Evolutionary conservation across 30 jellyfish, hydroid and myxozoan species (phyloP).

Genomic region (Catostylus mosaicus): DNA sequence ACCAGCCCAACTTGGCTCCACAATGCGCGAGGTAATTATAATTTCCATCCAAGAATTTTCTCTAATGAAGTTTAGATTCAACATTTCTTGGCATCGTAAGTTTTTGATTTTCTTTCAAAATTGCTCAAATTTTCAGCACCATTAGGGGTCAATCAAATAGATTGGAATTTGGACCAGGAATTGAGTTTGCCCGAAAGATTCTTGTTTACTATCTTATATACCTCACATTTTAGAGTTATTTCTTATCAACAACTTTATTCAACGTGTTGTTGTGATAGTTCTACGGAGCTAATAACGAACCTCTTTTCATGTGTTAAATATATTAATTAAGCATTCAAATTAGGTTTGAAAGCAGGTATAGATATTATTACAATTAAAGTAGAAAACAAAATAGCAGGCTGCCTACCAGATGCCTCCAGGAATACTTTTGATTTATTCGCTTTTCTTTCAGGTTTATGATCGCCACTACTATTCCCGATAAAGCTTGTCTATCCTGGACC

Average conservation of each 20-base stretch:
- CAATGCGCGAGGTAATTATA: constrained; percentile 82
- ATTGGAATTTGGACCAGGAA: neutral
- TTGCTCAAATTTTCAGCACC: neutral
- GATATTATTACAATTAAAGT: neutral
- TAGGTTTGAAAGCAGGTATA: neutral
- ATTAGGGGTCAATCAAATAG: no score
- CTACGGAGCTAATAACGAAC: neutral
- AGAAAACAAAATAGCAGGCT: neutral
- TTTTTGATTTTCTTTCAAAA: neutral
- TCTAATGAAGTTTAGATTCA: neutral
- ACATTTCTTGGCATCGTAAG: neutral
- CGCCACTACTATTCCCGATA: constrained; percentile 40
- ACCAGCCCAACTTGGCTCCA: constrained; percentile 93
- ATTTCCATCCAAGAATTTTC: neutral
- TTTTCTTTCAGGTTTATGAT: constrained; percentile 32
- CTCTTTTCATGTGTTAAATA: neutral
- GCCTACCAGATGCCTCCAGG: no score
- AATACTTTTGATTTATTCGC: neutral
- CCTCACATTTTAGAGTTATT: no score
- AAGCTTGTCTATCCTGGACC: neutral
- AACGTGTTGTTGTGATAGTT: neutral
- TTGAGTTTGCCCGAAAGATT: neutral
- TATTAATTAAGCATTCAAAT: no score
- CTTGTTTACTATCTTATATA: neutral
- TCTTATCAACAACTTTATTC: no score